These are phyloP conservation scores for Salpingus planirostris DNA, from an alignment of 2,888 invertebrate species.

Conservation along the genomic window DNA sequence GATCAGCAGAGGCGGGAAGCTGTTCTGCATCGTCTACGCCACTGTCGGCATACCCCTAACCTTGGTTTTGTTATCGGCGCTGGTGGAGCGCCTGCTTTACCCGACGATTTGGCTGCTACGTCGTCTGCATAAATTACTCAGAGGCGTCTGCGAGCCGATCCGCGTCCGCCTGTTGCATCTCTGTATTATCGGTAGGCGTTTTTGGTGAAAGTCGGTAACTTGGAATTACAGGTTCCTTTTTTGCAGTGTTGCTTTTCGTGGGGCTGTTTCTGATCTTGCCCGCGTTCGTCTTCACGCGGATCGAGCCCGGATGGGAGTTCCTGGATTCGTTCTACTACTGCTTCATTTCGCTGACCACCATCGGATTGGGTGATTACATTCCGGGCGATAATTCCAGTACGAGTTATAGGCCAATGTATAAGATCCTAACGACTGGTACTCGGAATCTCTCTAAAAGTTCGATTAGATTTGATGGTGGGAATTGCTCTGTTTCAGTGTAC, in stretches of 20 bases:
- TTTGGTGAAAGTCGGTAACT: background rate
- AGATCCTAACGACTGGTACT: constrained; percentile 71
- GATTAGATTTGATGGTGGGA: background rate
- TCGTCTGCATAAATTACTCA: constrained; percentile 58
- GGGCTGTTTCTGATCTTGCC: constrained; percentile 65
- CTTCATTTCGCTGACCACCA: constrained; percentile 83
- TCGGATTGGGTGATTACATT: constrained; percentile 83
- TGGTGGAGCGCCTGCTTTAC: constrained; percentile 70
- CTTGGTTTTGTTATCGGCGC: constrained; percentile 69
- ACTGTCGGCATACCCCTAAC: constrained; percentile 80
- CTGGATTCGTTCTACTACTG: constrained; percentile 86
- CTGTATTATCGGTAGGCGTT: constrained; percentile 55
- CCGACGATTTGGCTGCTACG: constrained; percentile 65
- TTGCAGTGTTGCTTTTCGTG: constrained; percentile 47
- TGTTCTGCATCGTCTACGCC: constrained; percentile 83
- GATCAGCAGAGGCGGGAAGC: constrained; percentile 73
- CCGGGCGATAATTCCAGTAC: constrained; percentile 73
- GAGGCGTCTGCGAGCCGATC: constrained; percentile 64
- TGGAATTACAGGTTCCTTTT: background rate
- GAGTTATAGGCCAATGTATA: constrained; percentile 71
- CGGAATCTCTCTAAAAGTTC: too few species aligned
- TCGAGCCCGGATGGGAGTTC: constrained; percentile 78
- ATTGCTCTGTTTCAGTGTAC: constrained; percentile 56
- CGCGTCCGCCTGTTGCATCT: constrained; percentile 71
- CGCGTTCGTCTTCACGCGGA: constrained; percentile 59